These are phyloP conservation scores for cat (Felis catus) DNA, from an alignment of 2,113 vertebrate species.

Conservation along the genomic window F.catus_Fca126_mat1.0 CM031423.1:44827001-44827500, in stretches of 20 bases:
- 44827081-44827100: neutral
- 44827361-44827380: constrained; percentile 26
- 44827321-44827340: neutral
- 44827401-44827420: neutral
- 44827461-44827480: neutral
- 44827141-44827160: neutral
- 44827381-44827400: neutral
- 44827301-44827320: neutral
- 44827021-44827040: neutral
- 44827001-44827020: neutral
- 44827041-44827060: neutral
- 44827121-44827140: neutral
- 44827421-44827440: neutral
- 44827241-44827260: neutral
- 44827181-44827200: neutral
- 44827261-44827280: neutral
- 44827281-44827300: neutral
- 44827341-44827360: neutral
- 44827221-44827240: neutral
- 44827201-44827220: no score
- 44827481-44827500: neutral
- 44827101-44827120: neutral
- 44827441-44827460: neutral
- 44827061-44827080: neutral
- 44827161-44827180: neutral